Conservation (phyloP, 2,888 invertebrate genomes). For the Ochlodes sylvanus region DNA sequence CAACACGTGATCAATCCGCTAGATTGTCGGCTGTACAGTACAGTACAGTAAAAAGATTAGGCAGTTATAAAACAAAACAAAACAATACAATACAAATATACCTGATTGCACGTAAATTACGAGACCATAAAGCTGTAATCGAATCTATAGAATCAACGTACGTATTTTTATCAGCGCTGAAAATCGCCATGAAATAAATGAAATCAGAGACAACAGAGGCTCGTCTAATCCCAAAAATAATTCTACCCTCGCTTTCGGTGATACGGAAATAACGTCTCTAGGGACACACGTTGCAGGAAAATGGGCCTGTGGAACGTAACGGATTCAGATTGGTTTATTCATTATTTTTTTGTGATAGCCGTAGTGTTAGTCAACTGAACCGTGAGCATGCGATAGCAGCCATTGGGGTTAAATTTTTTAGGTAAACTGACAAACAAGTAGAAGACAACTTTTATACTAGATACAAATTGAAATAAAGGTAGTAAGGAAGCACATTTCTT, state of each 20-base stretch:
- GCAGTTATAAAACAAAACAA: background rate
- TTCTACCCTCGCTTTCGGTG: conserved; percentile 7
- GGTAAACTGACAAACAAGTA: too few species aligned
- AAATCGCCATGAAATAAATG: conserved; percentile 5
- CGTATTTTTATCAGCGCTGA: background rate
- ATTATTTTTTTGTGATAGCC: background rate
- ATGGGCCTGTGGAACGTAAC: background rate
- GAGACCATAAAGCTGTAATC: background rate
- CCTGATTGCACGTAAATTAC: background rate
- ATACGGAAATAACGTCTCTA: background rate
- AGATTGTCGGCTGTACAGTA: too few species aligned
- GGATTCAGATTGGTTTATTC: background rate
- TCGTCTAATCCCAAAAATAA: conserved; percentile 5
- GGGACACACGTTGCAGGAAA: conserved; percentile 3
- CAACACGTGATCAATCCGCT: too few species aligned
- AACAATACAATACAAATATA: background rate
- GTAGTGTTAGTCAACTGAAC: too few species aligned
- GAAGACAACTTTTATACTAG: too few species aligned
- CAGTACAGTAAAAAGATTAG: background rate
- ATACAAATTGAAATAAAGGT: too few species aligned
- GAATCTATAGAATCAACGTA: background rate
- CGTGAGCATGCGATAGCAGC: too few species aligned
- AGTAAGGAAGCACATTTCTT: too few species aligned
- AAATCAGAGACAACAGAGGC: conserved; percentile 5
- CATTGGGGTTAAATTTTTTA: too few species aligned